Evolutionary conservation across 2,888 invertebrate genomes (phyloP), one percentile per base, ranked within the genome.

Genomic region (Slavum lentiscoides): DNA sequence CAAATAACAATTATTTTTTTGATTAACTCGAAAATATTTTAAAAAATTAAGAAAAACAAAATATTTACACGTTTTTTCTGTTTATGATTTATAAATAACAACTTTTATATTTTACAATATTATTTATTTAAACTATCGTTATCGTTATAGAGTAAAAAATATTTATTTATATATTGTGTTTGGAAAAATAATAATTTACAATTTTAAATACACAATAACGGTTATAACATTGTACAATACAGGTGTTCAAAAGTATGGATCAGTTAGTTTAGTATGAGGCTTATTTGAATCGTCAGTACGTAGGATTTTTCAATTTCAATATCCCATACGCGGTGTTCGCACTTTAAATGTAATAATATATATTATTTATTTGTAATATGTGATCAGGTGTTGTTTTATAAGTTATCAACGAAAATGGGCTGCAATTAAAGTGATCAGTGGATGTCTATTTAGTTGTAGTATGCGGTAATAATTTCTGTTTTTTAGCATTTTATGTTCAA

Each of bases 401-500:
- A 8, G 19, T 13, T 0, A 8, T 37, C 0, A 21, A n/a, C 39
- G 3, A 70, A 39, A 64, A 7, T 39, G 19, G 9, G 19, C 39
- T 39, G 8, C 13, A 55, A 19, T 30, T 68, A 53, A 68, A 17
- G 53, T 68, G 5, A 17, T 30, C 17, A 49, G 53, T 53, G 21
- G 1, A 30, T 53, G 15, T 13, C 49, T 68, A 17, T 55, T 9
- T 55, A 39, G 19, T 55, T 66, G 74, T 74, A 66, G 55, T 74
- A 74, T 74, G 74, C 66, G 74, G 74, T 66, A 3, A 19, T 30
- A 30, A 30, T 55, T 66, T 53, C 11, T 43, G 6, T 55, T 43
- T 66, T 37, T 74, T 21, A 43, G 6, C 6, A 4, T 43, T 43
- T 43, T 43, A 30, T 30, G 30, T 43, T 43, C 11, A 43, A 43